Percentiles rank a stretch among this genome's conserved stretches.
Conservation (phyloP, 2,113 vertebrate genomes). For the Vulpes vulpes region DNA sequence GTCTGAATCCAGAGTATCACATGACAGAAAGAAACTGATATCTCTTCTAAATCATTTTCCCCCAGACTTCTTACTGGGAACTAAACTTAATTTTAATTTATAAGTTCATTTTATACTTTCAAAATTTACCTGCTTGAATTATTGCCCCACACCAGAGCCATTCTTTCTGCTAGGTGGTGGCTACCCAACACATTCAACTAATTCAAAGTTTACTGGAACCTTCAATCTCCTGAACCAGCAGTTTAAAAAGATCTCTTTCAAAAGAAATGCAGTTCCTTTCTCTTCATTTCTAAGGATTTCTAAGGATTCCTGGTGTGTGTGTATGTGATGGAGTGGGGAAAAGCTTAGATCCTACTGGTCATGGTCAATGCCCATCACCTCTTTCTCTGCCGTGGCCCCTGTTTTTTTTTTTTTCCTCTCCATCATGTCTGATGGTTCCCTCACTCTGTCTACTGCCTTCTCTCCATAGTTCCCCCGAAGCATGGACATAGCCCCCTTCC, state of each 20-base stretch:
- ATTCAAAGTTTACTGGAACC: background rate
- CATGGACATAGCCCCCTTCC: background rate
- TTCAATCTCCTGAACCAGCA: background rate
- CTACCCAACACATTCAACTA: background rate
- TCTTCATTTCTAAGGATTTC: background rate
- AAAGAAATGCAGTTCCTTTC: background rate
- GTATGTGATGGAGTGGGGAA: background rate
- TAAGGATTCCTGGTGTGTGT: background rate
- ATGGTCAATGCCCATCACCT: background rate
- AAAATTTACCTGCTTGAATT: background rate
- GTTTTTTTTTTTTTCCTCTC: background rate
- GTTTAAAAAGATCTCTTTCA: slow-evolving; percentile 6
- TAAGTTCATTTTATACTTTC: background rate
- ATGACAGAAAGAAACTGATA: background rate
- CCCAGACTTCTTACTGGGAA: background rate
- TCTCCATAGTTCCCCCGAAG: background rate
- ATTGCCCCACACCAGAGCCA: background rate
- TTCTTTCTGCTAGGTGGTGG: background rate
- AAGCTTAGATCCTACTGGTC: background rate
- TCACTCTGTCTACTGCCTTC: background rate
- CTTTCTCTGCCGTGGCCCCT: background rate
- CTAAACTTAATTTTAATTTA: background rate
- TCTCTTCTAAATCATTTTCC: background rate
- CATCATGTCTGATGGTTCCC: background rate
- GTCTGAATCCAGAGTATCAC: background rate